Conservation (phyloP, 2,888 invertebrate genomes). For the Drosophila prolongata region DNA sequence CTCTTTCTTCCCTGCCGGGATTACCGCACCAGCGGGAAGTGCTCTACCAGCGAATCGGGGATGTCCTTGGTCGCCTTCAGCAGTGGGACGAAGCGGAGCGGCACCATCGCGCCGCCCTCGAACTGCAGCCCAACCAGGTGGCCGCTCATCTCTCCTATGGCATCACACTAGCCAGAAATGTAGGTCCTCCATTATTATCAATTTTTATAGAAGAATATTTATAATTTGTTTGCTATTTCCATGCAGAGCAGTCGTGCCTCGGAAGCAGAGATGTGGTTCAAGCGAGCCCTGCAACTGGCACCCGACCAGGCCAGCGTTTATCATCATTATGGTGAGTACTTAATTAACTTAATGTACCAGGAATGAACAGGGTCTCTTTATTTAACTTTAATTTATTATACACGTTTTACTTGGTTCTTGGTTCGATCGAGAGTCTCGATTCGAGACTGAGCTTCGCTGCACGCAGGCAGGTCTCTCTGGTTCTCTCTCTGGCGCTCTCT, state of each 20-base stretch:
- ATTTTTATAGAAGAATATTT: no score
- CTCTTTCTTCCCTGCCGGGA: slow-evolving; percentile 92
- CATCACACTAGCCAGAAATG: slow-evolving; percentile 94
- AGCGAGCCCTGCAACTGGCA: slow-evolving; percentile 92
- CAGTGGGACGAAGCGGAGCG: slow-evolving; percentile 94
- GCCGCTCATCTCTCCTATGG: slow-evolving; percentile 96
- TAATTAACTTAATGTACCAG: no score
- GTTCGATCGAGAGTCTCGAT: no score
- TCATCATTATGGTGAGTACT: slow-evolving; percentile 93
- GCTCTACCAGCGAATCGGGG: slow-evolving; percentile 93
- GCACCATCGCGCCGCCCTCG: slow-evolving; percentile 93
- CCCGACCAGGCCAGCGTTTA: slow-evolving; percentile 93
- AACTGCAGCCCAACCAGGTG: slow-evolving; percentile 92
- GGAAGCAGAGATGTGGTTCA: slow-evolving; percentile 96
- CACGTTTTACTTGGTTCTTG: no score
- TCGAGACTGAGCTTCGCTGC: no score
- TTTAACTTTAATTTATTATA: no score
- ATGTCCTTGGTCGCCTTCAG: slow-evolving; percentile 93
- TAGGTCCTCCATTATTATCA: slow-evolving; percentile 85
- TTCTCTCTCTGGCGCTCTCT: no score
- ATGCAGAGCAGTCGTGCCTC: slow-evolving; percentile 90
- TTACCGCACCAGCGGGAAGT: slow-evolving; percentile 87
- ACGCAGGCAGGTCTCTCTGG: no score
- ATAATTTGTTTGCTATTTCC: not conserved
- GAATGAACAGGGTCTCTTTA: no score